Evolutionary conservation across 2,113 vertebrate species (phyloP), one percentile per base, ranked within the genome.

Genomic region (Plotosus lineatus): DNA sequence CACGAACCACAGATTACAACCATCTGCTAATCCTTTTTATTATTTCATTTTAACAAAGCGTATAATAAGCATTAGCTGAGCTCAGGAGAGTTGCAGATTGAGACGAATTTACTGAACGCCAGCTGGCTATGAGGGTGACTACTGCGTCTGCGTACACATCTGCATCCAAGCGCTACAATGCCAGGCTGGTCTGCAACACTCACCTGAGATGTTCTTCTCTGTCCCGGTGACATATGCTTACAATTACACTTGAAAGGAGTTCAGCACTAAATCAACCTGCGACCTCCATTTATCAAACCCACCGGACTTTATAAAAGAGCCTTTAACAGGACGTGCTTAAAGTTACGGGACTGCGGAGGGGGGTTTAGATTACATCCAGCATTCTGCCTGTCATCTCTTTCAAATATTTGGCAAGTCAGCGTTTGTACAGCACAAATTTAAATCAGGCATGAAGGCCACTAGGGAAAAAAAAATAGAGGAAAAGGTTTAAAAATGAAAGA

Each of bases 231-330:
- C 77, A 84, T 75, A 79, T 40, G 82, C 50, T 85, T 88, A 75
- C 82, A 65, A 88, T 88, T 60, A 50, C 75, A 79, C 85, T 79
- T 85, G 82, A 87, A 87, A 88, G 76, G 68, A 36, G 51, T 50
- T 81, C 78, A 26, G 66, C 55, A 23, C 23, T 79, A 80, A 78
- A 81, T 83, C 75, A 78, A 46, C 28, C 74, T 21, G 36, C 48
- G 33, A 69, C 50, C 65, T 81, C 75, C 17, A 76, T 86, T 55
- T 50, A 80, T 78, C 74, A 83, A 76, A 51, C 61, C 23, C 58
- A 14, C 48, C 66, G 72, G 61, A 78, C 75, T 71, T 72, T 17
- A 50, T 33, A 65, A 58, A 77, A 33, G 53, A 38, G 14, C 8
- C 33, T 46, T 33, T 46, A 58, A 74, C 55, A 78, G 79, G n/a